Percentiles rank a stretch among this genome's conserved stretches.
phyloP scores from a whole-genome alignment of 2,888 invertebrate species.

The Tinea trinotella region DNA sequence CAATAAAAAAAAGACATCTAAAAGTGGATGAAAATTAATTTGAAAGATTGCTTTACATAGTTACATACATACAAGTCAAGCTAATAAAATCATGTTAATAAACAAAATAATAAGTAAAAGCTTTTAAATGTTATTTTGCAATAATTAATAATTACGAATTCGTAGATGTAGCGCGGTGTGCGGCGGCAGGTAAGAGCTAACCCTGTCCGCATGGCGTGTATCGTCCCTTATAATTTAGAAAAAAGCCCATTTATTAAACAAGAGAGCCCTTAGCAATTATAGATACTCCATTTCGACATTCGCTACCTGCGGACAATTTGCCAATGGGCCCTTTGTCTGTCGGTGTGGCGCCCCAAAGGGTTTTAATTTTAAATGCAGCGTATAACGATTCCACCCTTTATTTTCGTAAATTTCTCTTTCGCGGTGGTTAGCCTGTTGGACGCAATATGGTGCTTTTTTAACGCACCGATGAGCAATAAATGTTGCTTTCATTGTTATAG shows the following conservation, averaged over 20 bases:
- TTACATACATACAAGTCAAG: no score
- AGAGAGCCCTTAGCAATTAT: slow-evolving; percentile 63
- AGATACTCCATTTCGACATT: slow-evolving; percentile 58
- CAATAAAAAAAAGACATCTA: no score
- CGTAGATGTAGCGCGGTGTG: slow-evolving; percentile 33
- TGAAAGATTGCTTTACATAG: no score
- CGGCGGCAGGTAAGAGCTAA: slow-evolving; percentile 50
- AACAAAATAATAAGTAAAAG: no score
- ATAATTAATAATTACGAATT: background rate
- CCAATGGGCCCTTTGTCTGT: slow-evolving; percentile 68
- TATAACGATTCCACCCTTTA: slow-evolving; percentile 67
- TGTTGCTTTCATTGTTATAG: slow-evolving; percentile 50
- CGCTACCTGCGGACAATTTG: slow-evolving; percentile 71
- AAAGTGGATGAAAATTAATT: no score
- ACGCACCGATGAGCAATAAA: slow-evolving; percentile 62
- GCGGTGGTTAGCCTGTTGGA: slow-evolving; percentile 65
- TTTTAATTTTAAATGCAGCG: slow-evolving; percentile 69
- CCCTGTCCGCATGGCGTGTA: slow-evolving; percentile 64
- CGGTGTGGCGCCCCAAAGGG: slow-evolving; percentile 73
- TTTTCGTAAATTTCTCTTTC: slow-evolving; percentile 65
- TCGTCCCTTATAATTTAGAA: slow-evolving; percentile 66
- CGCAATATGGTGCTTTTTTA: slow-evolving; percentile 62
- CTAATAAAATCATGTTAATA: no score
- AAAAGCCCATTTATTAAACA: slow-evolving; percentile 70
- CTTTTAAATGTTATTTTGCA: no score